A percentile compares a stretch with the other conserved stretches of the same genome.
Evolutionary conservation across 1,140 invertebrate species (phyloP).

Genomic region (Lerema accius): DNA sequence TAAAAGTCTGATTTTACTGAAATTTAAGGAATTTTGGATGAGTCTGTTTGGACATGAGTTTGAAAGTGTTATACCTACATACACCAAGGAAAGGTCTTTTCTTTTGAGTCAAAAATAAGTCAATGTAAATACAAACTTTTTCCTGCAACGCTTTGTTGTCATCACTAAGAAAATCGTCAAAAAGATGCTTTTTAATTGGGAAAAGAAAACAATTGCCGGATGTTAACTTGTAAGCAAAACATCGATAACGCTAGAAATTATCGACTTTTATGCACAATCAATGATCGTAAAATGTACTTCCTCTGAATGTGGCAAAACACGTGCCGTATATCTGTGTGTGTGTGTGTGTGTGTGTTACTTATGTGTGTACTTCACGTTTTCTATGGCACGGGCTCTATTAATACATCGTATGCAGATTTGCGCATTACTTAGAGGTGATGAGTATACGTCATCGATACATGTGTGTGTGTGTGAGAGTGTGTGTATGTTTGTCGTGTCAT

Average conservation of each 20-base stretch:
- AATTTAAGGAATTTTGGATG: too few relatives aligned
- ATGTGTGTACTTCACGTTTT: slow-evolving; percentile 10
- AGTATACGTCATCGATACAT: not conserved
- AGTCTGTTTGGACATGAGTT: too few relatives aligned
- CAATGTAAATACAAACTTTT: too few relatives aligned
- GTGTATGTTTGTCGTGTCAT: not conserved
- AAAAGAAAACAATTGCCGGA: slow-evolving; percentile 3
- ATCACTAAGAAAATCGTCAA: too few relatives aligned
- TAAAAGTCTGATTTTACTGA: too few relatives aligned
- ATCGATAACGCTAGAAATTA: slow-evolving; percentile 15
- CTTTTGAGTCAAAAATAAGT: too few relatives aligned
- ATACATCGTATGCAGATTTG: slow-evolving; percentile 12
- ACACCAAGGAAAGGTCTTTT: too few relatives aligned
- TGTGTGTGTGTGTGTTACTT: not conserved
- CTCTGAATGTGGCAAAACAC: slow-evolving; percentile 19
- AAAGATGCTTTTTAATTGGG: too few relatives aligned
- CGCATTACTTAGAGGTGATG: not conserved
- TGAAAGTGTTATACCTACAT: too few relatives aligned
- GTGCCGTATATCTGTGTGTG: slow-evolving; percentile 1
- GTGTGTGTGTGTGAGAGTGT: too few relatives aligned
- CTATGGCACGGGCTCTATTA: slow-evolving; percentile 4
- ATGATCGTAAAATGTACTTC: slow-evolving; percentile 23
- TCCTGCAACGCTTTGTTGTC: too few relatives aligned
- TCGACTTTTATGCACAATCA: slow-evolving; percentile 29
- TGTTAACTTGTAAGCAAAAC: slow-evolving; percentile 17